Conservation (phyloP, 2,113 vertebrate genomes). For the Psittacus erithacus region DNA sequence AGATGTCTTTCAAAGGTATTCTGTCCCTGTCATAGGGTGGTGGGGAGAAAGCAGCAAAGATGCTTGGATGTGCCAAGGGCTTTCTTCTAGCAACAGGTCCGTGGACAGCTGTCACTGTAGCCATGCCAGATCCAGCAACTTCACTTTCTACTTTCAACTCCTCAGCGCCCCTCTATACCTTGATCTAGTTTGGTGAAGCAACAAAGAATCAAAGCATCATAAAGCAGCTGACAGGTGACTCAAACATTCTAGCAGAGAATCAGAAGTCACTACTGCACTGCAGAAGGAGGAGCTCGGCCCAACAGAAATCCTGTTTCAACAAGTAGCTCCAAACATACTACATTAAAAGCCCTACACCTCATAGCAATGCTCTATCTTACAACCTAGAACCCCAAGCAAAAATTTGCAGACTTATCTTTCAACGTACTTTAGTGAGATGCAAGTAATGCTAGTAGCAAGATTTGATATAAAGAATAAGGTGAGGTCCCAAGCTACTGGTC, state of each 20-base stretch:
- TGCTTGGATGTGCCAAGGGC: neutral
- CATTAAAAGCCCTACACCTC: neutral
- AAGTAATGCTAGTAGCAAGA: neutral
- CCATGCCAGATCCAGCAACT: neutral
- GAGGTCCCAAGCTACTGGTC: neutral
- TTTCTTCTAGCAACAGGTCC: neutral
- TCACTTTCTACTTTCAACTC: neutral
- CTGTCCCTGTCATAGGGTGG: neutral
- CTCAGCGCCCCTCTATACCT: neutral
- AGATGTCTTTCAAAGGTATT: neutral
- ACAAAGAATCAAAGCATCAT: neutral
- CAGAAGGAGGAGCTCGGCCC: neutral
- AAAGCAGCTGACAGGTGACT: neutral
- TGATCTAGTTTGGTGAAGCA: neutral
- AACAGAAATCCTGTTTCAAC: neutral
- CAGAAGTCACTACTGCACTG: neutral
- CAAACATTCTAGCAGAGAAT: neutral
- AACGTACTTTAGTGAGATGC: neutral
- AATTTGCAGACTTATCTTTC: neutral
- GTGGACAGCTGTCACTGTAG: neutral
- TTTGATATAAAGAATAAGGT: neutral
- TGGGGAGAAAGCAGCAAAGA: neutral
- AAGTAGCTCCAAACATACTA: neutral
- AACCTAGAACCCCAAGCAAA: neutral
- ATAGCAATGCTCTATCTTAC: neutral